A percentile compares a stretch with the other conserved stretches of the same genome.
Evolutionary conservation across 1,140 invertebrate species (phyloP).

Genomic region (Drosophila equinoxialis): DNA sequence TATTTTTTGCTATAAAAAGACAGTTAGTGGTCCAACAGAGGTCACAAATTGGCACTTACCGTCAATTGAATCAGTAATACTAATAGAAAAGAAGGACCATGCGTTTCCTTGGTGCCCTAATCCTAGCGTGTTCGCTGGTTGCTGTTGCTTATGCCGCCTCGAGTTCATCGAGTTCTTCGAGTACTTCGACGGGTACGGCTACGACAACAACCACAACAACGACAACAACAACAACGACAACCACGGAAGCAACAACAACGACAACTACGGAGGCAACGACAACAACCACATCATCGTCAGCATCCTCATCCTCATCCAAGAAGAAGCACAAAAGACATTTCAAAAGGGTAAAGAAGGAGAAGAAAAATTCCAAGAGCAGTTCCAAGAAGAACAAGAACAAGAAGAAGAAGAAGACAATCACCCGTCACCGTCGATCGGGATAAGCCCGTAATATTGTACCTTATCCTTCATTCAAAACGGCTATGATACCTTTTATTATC

Average conservation of each 20-base stretch:
- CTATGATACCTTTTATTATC: too few relatives aligned
- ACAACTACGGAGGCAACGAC: neutral
- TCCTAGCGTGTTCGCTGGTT: neutral
- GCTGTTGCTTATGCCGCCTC: neutral
- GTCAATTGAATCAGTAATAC: neutral
- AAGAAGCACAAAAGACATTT: too few relatives aligned
- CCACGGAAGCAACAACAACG: neutral
- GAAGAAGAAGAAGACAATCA: too few relatives aligned
- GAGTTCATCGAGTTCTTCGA: neutral
- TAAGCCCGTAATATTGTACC: too few relatives aligned
- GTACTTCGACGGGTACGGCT: neutral
- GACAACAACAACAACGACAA: neutral
- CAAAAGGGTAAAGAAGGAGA: too few relatives aligned
- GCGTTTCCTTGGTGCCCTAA: conserved; percentile 2
- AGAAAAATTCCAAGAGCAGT: too few relatives aligned
- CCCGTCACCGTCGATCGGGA: too few relatives aligned
- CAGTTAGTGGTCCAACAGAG: neutral
- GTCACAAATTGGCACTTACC: conserved; percentile 1
- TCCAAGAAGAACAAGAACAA: too few relatives aligned
- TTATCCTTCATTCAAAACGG: too few relatives aligned
- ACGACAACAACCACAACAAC: neutral
- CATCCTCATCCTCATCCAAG: neutral
- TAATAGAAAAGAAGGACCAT: neutral
- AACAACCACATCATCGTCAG: neutral
- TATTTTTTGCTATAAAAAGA: conserved; percentile 1